Base-by-base conservation (phyloP, 2,888 invertebrate species). In the Octodonta nipae region DNA sequence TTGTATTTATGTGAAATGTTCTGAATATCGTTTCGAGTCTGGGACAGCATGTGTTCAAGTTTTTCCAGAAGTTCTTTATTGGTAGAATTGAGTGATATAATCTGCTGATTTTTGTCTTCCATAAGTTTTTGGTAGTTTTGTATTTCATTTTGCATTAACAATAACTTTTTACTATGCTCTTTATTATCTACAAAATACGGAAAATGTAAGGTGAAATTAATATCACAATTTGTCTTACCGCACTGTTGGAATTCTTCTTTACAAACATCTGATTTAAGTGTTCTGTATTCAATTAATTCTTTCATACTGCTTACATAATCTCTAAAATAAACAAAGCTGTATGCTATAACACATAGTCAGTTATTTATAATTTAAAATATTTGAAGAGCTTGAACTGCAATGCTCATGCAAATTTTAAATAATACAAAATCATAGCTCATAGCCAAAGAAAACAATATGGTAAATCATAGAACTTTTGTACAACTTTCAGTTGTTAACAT, bases 1-100 rank as follows among this genome's bases (percentile, higher is more conserved):
- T 46, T 53, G 36, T 55, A 55, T 42, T 52, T 52, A 13, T 43
- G 37, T 4, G 54, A 54, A 13, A 55, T 38, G 35, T 47, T 52
- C 36, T 50, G 49, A 12, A 55, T 51, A 17, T 55, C 54, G 20
- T 41, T 47, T 33, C 54, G 40, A 13, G 53, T 55, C 41, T 55
- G 49, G 27, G 45, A 38, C 13, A 55, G 37, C 47, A 51, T 52
- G 30, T 49, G 49, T 37, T 55, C 53, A 34, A 55, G 50, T 45
- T 53, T 52, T 17, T 52, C 51, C 22, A 49, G 42, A 5, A 50
- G 34, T 32, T 53, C 53, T 28, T 42, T 47, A 32, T 55, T 55
- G 14, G 47, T 48, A 12, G 37, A 32, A 32, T 51, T 49, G 15
- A 55, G 32, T 34, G 37, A 45, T 13, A 42, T 29, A 10, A 55